Evolutionary conservation across 2,113 vertebrate species (phyloP).

Genomic region (Romanogobio albipinnatus): DNA sequence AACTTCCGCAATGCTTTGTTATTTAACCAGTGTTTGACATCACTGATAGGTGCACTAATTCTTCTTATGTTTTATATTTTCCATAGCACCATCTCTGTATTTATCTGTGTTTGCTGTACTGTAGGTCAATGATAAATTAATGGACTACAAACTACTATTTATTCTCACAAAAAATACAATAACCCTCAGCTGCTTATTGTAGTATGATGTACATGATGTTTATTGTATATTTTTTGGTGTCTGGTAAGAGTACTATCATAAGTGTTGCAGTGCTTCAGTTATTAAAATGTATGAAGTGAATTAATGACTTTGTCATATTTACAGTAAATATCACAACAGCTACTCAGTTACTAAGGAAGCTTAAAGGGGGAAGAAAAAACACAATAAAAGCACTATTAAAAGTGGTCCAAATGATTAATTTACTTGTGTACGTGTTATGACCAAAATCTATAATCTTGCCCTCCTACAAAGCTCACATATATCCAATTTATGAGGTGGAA

Average conservation of each 20-base stretch:
- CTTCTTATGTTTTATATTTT: not conserved
- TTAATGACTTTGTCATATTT: not conserved
- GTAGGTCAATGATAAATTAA: not conserved
- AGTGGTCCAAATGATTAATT: not conserved
- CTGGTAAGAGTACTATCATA: constrained; percentile 1
- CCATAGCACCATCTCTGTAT: not conserved
- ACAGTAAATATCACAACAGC: not conserved
- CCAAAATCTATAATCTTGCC: not conserved
- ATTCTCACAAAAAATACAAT: not conserved
- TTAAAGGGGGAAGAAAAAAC: not conserved
- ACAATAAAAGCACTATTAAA: not conserved
- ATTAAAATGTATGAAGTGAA: constrained; percentile 6
- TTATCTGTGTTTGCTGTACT: not conserved
- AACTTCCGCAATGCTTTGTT: not conserved
- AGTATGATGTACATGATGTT: not conserved
- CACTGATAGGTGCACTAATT: constrained; percentile 16
- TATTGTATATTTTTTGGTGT: not conserved
- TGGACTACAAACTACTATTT: not conserved
- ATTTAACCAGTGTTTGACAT: not conserved
- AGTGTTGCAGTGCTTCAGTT: not conserved
- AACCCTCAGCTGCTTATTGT: constrained; percentile 1
- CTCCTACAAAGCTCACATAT: not conserved
- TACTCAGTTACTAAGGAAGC: not conserved
- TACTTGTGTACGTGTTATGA: too few species aligned
- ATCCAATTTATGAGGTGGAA: not conserved